Base-by-base conservation (phyloP, 2,797 vertebrate genomes). In the Poeciliopsis paucimaculata region DNA sequence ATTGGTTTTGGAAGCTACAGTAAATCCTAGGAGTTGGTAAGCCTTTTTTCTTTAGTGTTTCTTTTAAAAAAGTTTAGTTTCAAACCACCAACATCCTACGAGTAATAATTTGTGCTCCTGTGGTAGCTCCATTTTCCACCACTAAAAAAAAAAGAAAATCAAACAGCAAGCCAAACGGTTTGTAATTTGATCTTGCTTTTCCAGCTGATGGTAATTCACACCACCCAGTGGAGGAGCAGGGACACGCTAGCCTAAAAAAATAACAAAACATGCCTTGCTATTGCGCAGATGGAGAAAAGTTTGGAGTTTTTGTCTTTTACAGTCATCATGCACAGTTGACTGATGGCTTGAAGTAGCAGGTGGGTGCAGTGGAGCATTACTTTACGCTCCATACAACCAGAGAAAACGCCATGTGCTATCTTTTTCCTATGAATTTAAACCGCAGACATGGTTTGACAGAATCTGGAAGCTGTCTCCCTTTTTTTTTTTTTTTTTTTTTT, bases 261-360 rank as follows among this genome's bases (percentile, higher is more conserved):
- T 9, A 16, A 36, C 18, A 36, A 16, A 36, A 64, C 39, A 39
- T 39, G 34, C 34, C 8, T 66, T 70, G 13, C 4, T 68, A 23
- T 26, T 43, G 64, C 39, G 11, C 20, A 68, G 18, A 68, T 12
- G 26, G 10, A 68, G 20, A n/a, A 13, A 41, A n/a, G 23, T 28
- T 39, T 23, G 16, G 2, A 66, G 34, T 39, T 66, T 70, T 70
- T 70, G 36, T 70, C 10, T 70, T 70, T 70, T 70, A 10, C 16
- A 41, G 36, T 70, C 39, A 68, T 68, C 64, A 43, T 68, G 31
- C 64, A 39, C 64, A 68, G 36, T 41, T 68, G 64, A 68, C 64
- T 70, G 39, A 13, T 43, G 66, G 39, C 66, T 41, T 70, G 34
- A 66, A 70, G 66, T 70, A 41, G 39, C 66, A 70, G 39, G 39